Evolutionary conservation across 1,140 invertebrate species (phyloP).

Genomic region (Drosophila nannoptera): DNA sequence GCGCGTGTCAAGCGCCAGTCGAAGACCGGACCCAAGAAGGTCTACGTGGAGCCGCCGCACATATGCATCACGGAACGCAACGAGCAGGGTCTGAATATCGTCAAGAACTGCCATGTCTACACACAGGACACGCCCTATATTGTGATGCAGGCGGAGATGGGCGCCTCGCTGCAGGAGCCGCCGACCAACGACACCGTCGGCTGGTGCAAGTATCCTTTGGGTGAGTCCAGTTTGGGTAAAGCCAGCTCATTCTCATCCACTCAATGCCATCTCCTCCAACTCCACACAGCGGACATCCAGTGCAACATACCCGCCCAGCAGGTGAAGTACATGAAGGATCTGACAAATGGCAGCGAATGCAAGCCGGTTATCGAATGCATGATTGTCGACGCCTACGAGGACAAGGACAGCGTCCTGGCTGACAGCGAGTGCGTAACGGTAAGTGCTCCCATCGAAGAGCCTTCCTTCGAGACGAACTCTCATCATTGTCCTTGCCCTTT

Average conservation of each 20-base stretch:
- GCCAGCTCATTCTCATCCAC: background rate
- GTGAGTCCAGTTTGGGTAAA: constrained; percentile 51
- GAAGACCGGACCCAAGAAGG: constrained; percentile 38
- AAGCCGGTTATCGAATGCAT: constrained; percentile 84
- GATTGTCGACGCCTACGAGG: constrained; percentile 84
- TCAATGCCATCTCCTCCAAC: background rate
- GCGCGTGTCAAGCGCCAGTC: constrained; percentile 28
- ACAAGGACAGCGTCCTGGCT: constrained; percentile 82
- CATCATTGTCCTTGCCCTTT: background rate
- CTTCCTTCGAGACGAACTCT: background rate
- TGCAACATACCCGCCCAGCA: constrained; percentile 81
- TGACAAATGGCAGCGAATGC: constrained; percentile 72
- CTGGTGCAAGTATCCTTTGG: constrained; percentile 82
- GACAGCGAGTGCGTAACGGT: constrained; percentile 83
- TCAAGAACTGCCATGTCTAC: constrained; percentile 81
- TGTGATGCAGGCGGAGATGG: constrained; percentile 79
- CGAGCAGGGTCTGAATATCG: constrained; percentile 56
- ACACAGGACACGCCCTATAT: constrained; percentile 80
- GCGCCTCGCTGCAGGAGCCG: constrained; percentile 61
- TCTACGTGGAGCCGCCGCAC: constrained; percentile 81
- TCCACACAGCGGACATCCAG: constrained; percentile 80
- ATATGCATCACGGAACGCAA: constrained; percentile 81
- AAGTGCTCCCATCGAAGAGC: constrained; percentile 8
- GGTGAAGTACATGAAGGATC: constrained; percentile 69
- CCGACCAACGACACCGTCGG: constrained; percentile 77